These are phyloP conservation scores for Smittia aterrima DNA, from an alignment of 2,888 invertebrate genomes.

Conservation along the genomic window DNA sequence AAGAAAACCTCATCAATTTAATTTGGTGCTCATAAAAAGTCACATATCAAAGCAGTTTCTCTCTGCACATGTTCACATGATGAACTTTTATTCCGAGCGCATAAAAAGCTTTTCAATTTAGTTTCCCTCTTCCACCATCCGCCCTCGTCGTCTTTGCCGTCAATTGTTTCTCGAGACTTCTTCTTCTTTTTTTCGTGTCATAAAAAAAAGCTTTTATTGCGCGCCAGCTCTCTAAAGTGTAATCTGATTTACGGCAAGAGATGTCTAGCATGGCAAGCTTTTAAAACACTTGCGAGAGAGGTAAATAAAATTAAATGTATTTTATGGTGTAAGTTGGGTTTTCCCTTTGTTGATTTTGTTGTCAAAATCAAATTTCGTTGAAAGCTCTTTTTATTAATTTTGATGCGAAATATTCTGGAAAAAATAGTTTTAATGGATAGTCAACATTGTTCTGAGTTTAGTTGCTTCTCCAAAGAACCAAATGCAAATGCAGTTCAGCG, in stretches of 20 bases:
- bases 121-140: background rate
- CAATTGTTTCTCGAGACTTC: conserved; percentile 17
- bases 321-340: background rate
- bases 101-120: conserved; percentile 16
- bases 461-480: no score
- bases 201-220: conserved; percentile 26
- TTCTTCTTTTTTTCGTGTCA: no score
- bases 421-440: no score
- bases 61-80: background rate
- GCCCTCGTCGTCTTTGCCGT: background rate
- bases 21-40: conserved; percentile 19
- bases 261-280: background rate
- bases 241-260: conserved; percentile 32
- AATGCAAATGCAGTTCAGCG: no score
- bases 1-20: conserved; percentile 26
- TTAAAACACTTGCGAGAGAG: conserved; percentile 12
- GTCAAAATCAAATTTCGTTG: background rate
- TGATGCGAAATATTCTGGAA: no score
- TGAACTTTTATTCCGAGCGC: background rate
- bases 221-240: conserved; percentile 5
- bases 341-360: background rate
- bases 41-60: conserved; percentile 16
- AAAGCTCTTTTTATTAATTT: no score
- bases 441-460: no score
- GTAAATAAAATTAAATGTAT: background rate